Base-by-base conservation (phyloP, 2,888 invertebrate genomes). In the Troides helena region DNA sequence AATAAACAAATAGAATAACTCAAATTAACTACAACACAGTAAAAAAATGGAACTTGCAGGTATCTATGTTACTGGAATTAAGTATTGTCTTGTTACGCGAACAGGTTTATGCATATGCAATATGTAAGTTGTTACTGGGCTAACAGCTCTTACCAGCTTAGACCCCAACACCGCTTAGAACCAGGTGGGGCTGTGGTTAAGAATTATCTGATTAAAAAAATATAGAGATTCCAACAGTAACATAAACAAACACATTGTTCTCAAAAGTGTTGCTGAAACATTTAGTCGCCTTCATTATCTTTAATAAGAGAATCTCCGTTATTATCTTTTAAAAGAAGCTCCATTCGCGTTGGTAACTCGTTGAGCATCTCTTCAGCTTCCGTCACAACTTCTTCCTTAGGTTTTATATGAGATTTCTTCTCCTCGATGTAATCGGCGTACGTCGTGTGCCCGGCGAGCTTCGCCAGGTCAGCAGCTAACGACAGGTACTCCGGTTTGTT, bases 391-490 rank as follows among this genome's bases (percentile, higher is more conserved):
- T 39, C 39, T 39, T 73, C 69, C 14, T 71, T 76, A 59, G 62
- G 74, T 25, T 78, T 76, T 0, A 80, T 77, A 21, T 72, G 71
- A 3, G 79, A 75, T 17, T 76, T 75, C 72, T 80, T 85, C 46
- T 81, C 81, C 14, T 82, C 79, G 0, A 92, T 78, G 58, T 88
- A 88, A 1, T 84, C 83, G 0, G 90, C 90, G 69, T 85, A 85
- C 0, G 84, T 83, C 43, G 74, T 79, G 73, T 93, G 93, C 0
- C 93, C 93, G 4, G 85, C 83, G 3, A 85, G 77, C 71, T 90
- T 87, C 0, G 96, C 95, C 50, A 96, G 81, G 63, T 94, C 93
- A 0, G 93, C 90, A 0, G 96, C 95, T 17, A 95, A 80, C 69
- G 90, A 86, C 36, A 96, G 85, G 62, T 88, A 85, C 0, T 91